phyloP scores from a whole-genome alignment of 2,888 invertebrate species.

The Archaeoteleia sp. region DNA sequence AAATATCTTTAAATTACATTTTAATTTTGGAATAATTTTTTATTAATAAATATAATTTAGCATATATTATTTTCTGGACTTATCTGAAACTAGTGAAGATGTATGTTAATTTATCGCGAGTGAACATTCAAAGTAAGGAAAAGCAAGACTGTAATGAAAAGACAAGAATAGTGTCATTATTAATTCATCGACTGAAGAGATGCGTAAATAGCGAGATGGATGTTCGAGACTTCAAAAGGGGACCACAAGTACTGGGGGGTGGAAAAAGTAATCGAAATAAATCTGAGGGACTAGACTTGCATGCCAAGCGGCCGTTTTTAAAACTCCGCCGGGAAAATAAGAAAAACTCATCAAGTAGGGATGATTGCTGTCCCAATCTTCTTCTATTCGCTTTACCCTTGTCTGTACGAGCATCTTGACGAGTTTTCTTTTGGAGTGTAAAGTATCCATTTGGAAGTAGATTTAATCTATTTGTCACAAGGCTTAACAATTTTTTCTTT shows the following conservation, averaged over 20 bases:
- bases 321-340: constrained; percentile 68
- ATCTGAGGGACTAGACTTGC: constrained; percentile 62
- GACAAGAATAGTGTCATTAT: not conserved
- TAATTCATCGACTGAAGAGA: not conserved
- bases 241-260: constrained; percentile 31
- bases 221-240: constrained; percentile 8
- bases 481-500: too few species aligned
- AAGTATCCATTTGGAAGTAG: too few species aligned
- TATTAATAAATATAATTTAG: too few species aligned
- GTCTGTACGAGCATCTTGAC: not conserved
- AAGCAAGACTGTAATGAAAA: too few species aligned
- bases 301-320: constrained; percentile 67
- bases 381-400: constrained; percentile 17
- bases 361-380: constrained; percentile 63
- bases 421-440: too few species aligned
- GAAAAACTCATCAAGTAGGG: constrained; percentile 68
- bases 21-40: too few species aligned
- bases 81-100: too few species aligned
- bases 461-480: too few species aligned
- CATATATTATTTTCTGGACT: too few species aligned
- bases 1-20: too few species aligned
- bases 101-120: too few species aligned
- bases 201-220: not conserved
- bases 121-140: too few species aligned
- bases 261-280: constrained; percentile 65